Evolutionary conservation across 1,140 invertebrate species (phyloP), one percentile per base, ranked within the genome.

Genomic region (Vanessa tameamea): DNA sequence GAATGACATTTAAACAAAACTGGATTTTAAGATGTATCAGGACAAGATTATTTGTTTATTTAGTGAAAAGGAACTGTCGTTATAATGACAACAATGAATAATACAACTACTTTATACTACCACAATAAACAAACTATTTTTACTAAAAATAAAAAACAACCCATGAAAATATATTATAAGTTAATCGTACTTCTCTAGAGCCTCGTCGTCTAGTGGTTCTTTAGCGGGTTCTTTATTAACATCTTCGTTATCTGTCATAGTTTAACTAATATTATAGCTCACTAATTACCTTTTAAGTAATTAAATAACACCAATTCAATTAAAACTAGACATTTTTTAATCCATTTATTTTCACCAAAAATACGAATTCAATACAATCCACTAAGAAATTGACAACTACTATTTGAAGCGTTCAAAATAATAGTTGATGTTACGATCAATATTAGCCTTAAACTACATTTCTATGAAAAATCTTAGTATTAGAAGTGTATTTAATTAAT

Each of bases 231-330:
- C 84, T 84, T 90, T 86, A 76, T 82, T 84, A 82, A 59, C 84
- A 87, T 89, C 86, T 89, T 92, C 87, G 82, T 89, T 89, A 77
- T 92, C 89, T 86, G 90, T 89, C 90, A 92, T 92, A 92, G 87
- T 91, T 92, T 87, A 72, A 71, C 68, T 59, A 71, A 79, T 20
- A 50, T 57, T 31, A 47, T 13, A 55, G 37, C 61, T 65, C 50
- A 69, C 51, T 63, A 73, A 47, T 70, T 59, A 59, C 71, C 71
- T 50, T 69, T 53, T 70, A 26, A 69, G 20, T 78, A 73, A 55
- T 57, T 76, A 72, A 71, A 20, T n/a, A 65, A 72, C 64, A 67
- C 43, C 47, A 66, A 65, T 50, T 61, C 69, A 77, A 57, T 67
- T 57, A 43, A 72, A 26, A 37, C 43, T 23, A 23, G 43, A 48